Percentiles rank a stretch among this genome's conserved stretches.
phyloP scores from a whole-genome alignment of 2,797 vertebrate species.

The Hydrocynus forskahlii region DNA sequence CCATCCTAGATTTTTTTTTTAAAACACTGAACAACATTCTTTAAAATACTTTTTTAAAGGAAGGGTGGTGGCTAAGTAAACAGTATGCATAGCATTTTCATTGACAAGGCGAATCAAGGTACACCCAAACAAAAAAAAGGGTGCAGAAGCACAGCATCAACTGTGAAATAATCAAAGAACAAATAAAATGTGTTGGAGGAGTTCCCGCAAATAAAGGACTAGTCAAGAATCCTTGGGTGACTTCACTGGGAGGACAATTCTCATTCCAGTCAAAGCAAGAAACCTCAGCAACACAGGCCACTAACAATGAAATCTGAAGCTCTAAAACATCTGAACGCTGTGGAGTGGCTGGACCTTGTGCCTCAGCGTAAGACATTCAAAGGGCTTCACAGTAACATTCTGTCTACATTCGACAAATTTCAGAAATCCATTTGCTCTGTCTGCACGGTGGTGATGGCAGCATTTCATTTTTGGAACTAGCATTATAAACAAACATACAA shows the following conservation, averaged over 20 bases:
- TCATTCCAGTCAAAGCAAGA: slow-evolving; percentile 1
- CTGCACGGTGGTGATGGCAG: slow-evolving; percentile 58
- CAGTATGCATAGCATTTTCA: slow-evolving; percentile 50
- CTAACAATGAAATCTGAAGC: slow-evolving; percentile 36
- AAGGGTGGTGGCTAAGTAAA: background rate
- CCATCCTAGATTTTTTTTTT: slow-evolving; percentile 3
- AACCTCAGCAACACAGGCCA: slow-evolving; percentile 35
- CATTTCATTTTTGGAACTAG: slow-evolving; percentile 70
- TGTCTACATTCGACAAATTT: slow-evolving; percentile 79
- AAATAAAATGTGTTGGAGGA: slow-evolving; percentile 14
- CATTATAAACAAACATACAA: slow-evolving; percentile 64
- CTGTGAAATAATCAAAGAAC: slow-evolving; percentile 10
- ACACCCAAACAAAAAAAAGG: slow-evolving; percentile 1
- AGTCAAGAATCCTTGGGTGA: background rate
- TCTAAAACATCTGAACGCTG: slow-evolving; percentile 19
- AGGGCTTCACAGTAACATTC: slow-evolving; percentile 60
- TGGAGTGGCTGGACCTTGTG: slow-evolving; percentile 29
- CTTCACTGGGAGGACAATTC: background rate
- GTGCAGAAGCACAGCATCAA: slow-evolving; percentile 22
- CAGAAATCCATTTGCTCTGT: slow-evolving; percentile 66
- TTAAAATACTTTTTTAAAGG: slow-evolving; percentile 19
- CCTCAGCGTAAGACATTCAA: slow-evolving; percentile 27
- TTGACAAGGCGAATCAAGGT: slow-evolving; percentile 24
- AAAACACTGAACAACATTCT: slow-evolving; percentile 29
- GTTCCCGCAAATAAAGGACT: background rate